Base-by-base conservation (phyloP, 1,140 invertebrate species). In the Sinonovacula constricta region DNA sequence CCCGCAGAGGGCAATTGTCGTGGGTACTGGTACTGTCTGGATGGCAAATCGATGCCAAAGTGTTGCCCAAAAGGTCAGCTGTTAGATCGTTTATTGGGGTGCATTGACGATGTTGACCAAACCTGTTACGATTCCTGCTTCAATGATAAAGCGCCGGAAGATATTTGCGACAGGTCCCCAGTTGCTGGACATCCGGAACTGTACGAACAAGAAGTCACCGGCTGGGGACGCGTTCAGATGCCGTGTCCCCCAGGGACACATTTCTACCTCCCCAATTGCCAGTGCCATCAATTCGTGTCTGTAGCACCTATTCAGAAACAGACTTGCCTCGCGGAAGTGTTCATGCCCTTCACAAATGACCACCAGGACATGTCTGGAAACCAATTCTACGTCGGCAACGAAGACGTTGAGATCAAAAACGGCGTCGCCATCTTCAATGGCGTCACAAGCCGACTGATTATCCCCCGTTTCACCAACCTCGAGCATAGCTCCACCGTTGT, bases 401-500 rank as follows among this genome's bases (percentile, higher is more conserved):
- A 33, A 12, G 81, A 82, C 45, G 85, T 86, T 33, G 63, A 72
- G 33, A 74, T 85, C 22, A 45, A 49, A 7, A 65, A 81, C 30
- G 80, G 79, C 33, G 71, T 71, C 0, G 85, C 80, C n/a, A 67
- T 77, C 26, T 86, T 86, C 56, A 74, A 85, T 45, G 85, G 85
- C 2, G 68, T 74, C 3, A 77, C 45, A 28, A 68, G 76, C 63
- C 39, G 79, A 39, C 65, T 86, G n/a, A 49, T 80, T 5, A 80
- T 86, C 1, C 83, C 83, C 10, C 59, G 85, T n/a, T 86, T 86
- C 69, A 65, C 83, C 34, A 86, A 86, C 39, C n/a, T 79, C 1
- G 63, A 79, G n/a, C 80, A 79, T 51, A 80, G 80, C 10, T 67
- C 77, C 22, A 81, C 79, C 2, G 39, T 86, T 1, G 54, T 82